Base-by-base conservation (phyloP, 2,888 invertebrate species). In the Apotomis turbidana region DNA sequence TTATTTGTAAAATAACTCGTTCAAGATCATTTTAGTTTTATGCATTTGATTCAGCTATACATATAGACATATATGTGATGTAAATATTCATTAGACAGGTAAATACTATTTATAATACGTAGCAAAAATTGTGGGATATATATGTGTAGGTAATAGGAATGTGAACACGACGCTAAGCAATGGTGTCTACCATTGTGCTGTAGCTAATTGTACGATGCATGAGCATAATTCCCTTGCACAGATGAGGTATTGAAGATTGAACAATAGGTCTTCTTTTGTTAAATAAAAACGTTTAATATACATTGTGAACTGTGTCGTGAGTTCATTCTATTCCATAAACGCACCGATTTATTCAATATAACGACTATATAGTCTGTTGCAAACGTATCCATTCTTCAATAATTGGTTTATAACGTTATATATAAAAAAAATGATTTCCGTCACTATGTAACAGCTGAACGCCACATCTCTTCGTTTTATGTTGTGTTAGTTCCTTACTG, bases 1-100 rank as follows among this genome's bases (percentile, higher is more conserved):
- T 84, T 82, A 81, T 80, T 83, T 74, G 75, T 80, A 76, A 78
- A 76, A 75, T 73, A 74, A 76, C 75, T 63, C 78, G 79, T 85
- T 87, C 84, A 87, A 88, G 85, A 85, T 88, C 85, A 80, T 78
- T 80, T 77, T 74, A 74, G 64, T 77, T 76, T 73, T 61, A 12
- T 44, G 13, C 44, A 46, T 10, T 60, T 46, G 15, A 15, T 57
- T n/a, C 12, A 1, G 36, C 12, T 2, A 49, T n/a, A 38, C 58
- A 58, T 38, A 38, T 58, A 10, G 0, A 27, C 27, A 27, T 27
- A 27, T 27, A 27, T 27, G 27, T 58, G 58, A n/a, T n/a, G 57
- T 58, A 55, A 55, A 10, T 55, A 55, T 15, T 27, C 36, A 36
- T 3, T 27, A 27, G 15, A 9, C 15, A 49, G 49, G 49, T 49